phyloP scores from a whole-genome alignment of 1,140 invertebrate species.

The Oryzaephilus surinamensis region DNA sequence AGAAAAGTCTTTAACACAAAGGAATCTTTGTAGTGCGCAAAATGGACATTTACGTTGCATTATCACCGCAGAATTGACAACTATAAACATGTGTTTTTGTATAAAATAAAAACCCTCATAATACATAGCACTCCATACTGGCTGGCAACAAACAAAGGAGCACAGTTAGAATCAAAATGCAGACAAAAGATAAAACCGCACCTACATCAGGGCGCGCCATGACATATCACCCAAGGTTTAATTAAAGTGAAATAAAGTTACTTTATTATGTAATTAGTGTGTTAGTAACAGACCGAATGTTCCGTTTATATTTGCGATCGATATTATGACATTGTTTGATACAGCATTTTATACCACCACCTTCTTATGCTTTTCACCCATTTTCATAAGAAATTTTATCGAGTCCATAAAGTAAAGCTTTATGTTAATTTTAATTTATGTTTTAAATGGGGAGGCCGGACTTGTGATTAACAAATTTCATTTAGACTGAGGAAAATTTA shows the following conservation, averaged over 20 bases:
- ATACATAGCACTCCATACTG: too few relatives aligned
- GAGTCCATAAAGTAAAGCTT: constrained; percentile 7
- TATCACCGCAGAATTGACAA: too few relatives aligned
- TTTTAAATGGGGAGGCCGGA: constrained; percentile 1
- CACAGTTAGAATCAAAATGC: constrained; percentile 6
- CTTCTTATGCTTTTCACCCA: too few relatives aligned
- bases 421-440: constrained; percentile 12
- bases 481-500: too few relatives aligned
- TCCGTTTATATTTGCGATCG: constrained; percentile 7
- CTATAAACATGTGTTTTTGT: too few relatives aligned
- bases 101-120: too few relatives aligned
- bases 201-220: constrained; percentile 10
- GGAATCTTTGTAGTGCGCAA: too few relatives aligned
- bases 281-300: constrained; percentile 5
- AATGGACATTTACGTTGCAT: too few relatives aligned
- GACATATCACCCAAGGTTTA: constrained; percentile 13
- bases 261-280: constrained; percentile 14
- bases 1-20: too few relatives aligned
- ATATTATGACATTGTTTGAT: constrained; percentile 10
- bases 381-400: constrained; percentile 9
- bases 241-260: constrained; percentile 15
- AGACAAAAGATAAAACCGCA: constrained; percentile 11
- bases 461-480: too few relatives aligned
- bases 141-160: too few relatives aligned
- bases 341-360: too few relatives aligned